Evolutionary conservation across 2,797 vertebrate genomes (phyloP), one percentile per base, ranked within the genome.

Genomic region (Prunella strophiata): DNA sequence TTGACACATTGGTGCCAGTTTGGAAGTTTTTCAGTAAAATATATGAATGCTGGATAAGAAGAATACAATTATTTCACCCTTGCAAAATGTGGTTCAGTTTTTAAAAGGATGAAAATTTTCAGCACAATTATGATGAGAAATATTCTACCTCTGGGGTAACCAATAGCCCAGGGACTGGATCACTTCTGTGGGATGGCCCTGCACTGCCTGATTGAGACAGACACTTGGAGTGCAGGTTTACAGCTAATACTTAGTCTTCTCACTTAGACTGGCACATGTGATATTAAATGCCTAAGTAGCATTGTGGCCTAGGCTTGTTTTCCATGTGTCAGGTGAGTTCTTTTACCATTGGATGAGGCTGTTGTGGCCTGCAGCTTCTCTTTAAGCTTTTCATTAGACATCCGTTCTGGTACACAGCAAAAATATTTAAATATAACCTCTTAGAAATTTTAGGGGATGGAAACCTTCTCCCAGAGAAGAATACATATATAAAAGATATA

Each of bases 331-430:
- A 81, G 11, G 27, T 66, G 62, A 68, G 30, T 84, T 30, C 58
- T 93, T 95, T 75, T 94, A 51, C 51, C 51, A 81, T 32, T 66
- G 65, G 14, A 76, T 82, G 74, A 92, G 50, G 70, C 58, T 94
- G 74, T 48, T 85, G 51, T 82, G 63, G 43, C 55, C 58, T 87
- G 63, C 59, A 82, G 70, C 84, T 90, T 90, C 57, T 77, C 43
- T 90, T 76, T 72, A 86, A 86, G 58, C 66, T 95, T 91, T 93
- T 96, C 84, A 82, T 93, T 91, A 94, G 58, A 29, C 32, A 82
- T 78, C 58, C 3, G 2, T 65, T 91, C 47, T 62, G 36, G 47
- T 84, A 51, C 8, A 29, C 51, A 81, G 66, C 45, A 86, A 68
- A 90, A 88, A 54, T 62, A 81, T 50, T 86, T 68, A 13, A 71